Conservation (phyloP, 2,797 vertebrate genomes). For the Amazonetta brasiliensis region DNA sequence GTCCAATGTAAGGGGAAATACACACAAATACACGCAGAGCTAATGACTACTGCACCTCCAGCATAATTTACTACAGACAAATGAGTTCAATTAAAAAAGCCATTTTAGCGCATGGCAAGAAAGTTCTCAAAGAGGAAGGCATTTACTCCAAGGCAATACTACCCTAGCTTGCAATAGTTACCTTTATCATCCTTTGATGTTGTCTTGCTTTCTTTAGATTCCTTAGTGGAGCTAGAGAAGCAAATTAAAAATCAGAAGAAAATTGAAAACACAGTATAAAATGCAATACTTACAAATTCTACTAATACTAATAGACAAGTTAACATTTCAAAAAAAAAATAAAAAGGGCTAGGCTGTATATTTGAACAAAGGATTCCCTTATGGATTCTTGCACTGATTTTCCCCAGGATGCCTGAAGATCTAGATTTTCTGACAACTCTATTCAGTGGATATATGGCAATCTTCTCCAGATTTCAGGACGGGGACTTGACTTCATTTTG, state of each 20-base stretch:
- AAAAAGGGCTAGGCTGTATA: slow-evolving; percentile 82
- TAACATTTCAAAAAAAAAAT: slow-evolving; percentile 77
- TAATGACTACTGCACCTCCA: background rate
- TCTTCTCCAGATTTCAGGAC: slow-evolving; percentile 96
- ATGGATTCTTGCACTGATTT: slow-evolving; percentile 95
- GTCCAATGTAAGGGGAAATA: background rate
- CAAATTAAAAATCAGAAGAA: slow-evolving; percentile 82
- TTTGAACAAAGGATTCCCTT: slow-evolving; percentile 90
- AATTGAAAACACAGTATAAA: slow-evolving; percentile 76
- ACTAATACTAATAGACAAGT: slow-evolving; percentile 74
- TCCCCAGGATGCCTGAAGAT: slow-evolving; percentile 93
- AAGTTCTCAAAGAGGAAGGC: background rate
- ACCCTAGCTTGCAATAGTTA: slow-evolving; percentile 75
- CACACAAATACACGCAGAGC: background rate
- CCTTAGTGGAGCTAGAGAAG: slow-evolving; percentile 93
- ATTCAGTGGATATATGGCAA: slow-evolving; percentile 93
- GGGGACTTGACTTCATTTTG: slow-evolving; percentile 94
- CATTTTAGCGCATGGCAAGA: background rate
- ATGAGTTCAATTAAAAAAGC: background rate
- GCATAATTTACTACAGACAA: background rate
- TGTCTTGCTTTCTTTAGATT: slow-evolving; percentile 92
- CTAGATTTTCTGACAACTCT: slow-evolving; percentile 97
- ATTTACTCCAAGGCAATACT: background rate
- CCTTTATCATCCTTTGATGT: slow-evolving; percentile 95
- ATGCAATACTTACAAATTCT: too few species aligned